phyloP scores from a whole-genome alignment of 2,113 vertebrate species.

The Anarrhichthys ocellatus region DNA sequence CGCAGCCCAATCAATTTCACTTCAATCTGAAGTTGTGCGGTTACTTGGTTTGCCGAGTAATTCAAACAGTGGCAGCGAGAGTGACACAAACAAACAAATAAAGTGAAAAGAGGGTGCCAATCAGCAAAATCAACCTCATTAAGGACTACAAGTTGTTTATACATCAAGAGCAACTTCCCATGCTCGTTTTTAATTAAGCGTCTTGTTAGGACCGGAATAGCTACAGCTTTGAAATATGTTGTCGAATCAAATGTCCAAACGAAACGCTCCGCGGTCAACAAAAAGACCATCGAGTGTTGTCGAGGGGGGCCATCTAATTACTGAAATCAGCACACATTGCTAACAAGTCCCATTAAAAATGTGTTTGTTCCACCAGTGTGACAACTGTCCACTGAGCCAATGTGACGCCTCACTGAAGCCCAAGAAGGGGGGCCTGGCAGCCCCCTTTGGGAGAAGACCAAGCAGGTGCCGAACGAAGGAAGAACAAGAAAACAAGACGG shows the following conservation, averaged over 20 bases:
- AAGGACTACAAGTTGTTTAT: slow-evolving; percentile 63
- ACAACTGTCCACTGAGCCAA: slow-evolving; percentile 57
- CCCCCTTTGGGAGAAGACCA: slow-evolving; percentile 45
- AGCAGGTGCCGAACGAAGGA: background rate
- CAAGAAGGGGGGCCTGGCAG: slow-evolving; percentile 39
- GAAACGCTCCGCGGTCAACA: slow-evolving; percentile 18
- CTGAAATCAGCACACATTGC: slow-evolving; percentile 22
- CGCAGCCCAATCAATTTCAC: slow-evolving; percentile 35
- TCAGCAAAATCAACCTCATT: slow-evolving; percentile 62
- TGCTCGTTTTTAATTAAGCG: slow-evolving; percentile 52
- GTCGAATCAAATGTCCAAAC: slow-evolving; percentile 47
- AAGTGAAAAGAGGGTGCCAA: slow-evolving; percentile 62
- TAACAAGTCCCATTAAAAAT: slow-evolving; percentile 54
- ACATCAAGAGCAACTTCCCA: slow-evolving; percentile 29
- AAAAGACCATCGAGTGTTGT: slow-evolving; percentile 4
- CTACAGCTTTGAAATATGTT: slow-evolving; percentile 9
- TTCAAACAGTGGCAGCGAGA: slow-evolving; percentile 56
- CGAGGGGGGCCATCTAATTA: slow-evolving; percentile 45
- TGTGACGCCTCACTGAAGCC: slow-evolving; percentile 20
- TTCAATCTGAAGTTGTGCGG: slow-evolving; percentile 46
- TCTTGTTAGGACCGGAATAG: slow-evolving; percentile 40
- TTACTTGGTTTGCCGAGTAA: slow-evolving; percentile 63
- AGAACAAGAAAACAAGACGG: slow-evolving; percentile 3
- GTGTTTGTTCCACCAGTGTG: slow-evolving; percentile 47
- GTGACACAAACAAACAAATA: slow-evolving; percentile 67